A percentile compares a stretch with the other conserved stretches of the same genome.
These are phyloP conservation scores for Globicephala melas DNA, from an alignment of 2,113 vertebrate species.

Conservation along the genomic window DNA sequence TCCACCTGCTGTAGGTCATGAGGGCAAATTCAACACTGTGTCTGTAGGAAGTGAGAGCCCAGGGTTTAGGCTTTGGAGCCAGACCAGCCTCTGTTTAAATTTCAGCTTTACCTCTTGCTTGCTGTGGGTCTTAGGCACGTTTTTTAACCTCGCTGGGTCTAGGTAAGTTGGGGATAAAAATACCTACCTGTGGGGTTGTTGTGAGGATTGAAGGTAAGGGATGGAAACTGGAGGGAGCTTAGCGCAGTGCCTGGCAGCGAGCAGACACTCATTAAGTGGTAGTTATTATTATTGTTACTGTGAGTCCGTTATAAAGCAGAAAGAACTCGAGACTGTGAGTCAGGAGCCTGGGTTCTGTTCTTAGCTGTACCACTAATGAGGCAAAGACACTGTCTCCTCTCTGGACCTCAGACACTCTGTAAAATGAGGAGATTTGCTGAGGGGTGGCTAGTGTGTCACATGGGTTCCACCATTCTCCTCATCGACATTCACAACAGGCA, in stretches of 20 bases:
- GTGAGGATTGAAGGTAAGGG: conserved; percentile 25
- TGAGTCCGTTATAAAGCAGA: not conserved
- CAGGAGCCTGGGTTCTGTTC: not conserved
- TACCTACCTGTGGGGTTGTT: not conserved
- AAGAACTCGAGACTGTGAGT: not conserved
- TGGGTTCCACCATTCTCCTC: not conserved
- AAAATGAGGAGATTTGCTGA: conserved; percentile 26
- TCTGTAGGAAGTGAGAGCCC: not conserved
- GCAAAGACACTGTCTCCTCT: not conserved
- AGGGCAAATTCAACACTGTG: not conserved
- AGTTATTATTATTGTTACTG: not conserved
- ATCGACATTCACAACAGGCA: not conserved
- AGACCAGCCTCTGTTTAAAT: conserved; percentile 33
- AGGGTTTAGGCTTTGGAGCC: not conserved
- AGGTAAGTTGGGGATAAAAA: not conserved
- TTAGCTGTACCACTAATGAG: conserved; percentile 4
- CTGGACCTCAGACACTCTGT: conserved; percentile 26
- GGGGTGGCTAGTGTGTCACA: not conserved
- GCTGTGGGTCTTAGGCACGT: not conserved
- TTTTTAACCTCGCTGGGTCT: not conserved
- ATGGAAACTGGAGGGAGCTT: not conserved
- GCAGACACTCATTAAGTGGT: not conserved
- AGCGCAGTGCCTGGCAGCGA: not conserved
- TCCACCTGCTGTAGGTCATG: not conserved
- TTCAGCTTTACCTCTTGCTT: conserved; percentile 13